Base-by-base conservation (phyloP, 2,113 vertebrate species). In the Grallaria varia region DNA sequence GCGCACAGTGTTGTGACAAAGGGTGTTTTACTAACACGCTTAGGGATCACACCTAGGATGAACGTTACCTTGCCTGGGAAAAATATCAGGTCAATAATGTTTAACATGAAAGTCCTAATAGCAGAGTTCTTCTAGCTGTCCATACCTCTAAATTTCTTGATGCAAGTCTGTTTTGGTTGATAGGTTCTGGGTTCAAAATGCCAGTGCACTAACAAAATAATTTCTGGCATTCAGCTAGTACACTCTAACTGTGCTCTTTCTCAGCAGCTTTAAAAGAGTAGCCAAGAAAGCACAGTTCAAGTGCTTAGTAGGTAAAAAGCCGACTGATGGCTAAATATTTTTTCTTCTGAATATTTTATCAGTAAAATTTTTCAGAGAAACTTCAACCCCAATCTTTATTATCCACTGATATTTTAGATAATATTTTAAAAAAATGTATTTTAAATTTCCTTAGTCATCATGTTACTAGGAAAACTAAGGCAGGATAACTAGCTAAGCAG, bases 261-360 rank as follows among this genome's bases (percentile, higher is more conserved):
- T 74, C 87, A 89, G 22, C 14, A 74, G 35, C 31, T 93, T 93
- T 68, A 95, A 87, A 95, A 71, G 18, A 90, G 79, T 28, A 88
- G 27, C 20, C 80, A 90, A 69, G 35, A 93, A 95, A 84, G 30
- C n/a, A 77, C 35, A 66, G 47, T 24, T 47, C 37, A 44, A 21
- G 37, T 75, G 25, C 20, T 97, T 55, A 68, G 18, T 52, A 39
- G 55, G 19, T 56, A 56, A 71, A 89, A 60, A 95, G 35, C 22
- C 89, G 56, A 44, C 2, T 45, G 9, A 42, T 75, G n/a, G 50
- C 7, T 75, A 40, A n/a, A 16, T 24, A 66, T 69, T n/a, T 95
- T 45, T 68, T 10, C 8, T 69, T 79, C 59, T 84, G 14, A 82
- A 52, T 66, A 64, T 75, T 72, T 31, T 87, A 49, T 40, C 35